Base-by-base conservation (phyloP, 2,113 vertebrate genomes). In the Oostethus manadensis region DNA sequence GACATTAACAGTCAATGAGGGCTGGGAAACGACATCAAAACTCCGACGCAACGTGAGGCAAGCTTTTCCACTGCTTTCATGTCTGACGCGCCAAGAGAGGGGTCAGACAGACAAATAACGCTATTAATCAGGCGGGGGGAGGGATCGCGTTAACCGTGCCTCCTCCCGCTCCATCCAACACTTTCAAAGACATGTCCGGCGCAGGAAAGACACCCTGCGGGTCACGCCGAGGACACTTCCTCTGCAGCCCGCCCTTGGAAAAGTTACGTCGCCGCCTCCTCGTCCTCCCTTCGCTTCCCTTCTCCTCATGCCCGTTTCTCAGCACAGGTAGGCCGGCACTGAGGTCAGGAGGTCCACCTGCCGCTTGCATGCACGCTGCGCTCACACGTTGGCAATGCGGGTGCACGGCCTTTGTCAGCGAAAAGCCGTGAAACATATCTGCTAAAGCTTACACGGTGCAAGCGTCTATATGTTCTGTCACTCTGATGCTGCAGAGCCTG, bases 221-320 rank as follows among this genome's bases (percentile, higher is more conserved):
- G 80, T 84, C 80, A 83, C 17, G 55, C 45, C n/a, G 61, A 70
- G 85, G 82, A 68, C 83, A 82, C 72, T 86, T 87, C 84, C 86
- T 83, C 66, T 62, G 66, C 73, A 65, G 64, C 60, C 85, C 76
- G 62, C 74, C 63, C 63, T 51, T 71, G 56, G 33, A 18, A 76
- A 73, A 58, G 15, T 11, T 55, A 74, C 40, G 55, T 69, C 53
- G 21, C 62, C 64, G 63, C 63, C 51, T 45, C 59, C 61, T 47
- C 51, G 44, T 4, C 55, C 64, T 73, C 56, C 59, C 29, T 64
- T 69, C 53, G 58, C 71, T 75, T 80, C 75, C 73, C 68, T 48
- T 64, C 51, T 51, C 64, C 64, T 68, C 26, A 64, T 58, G 68
- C 66, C 33, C 62, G 40, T 64, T 66, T 66, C 56, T 69, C 63